Conservation (phyloP, 2,113 vertebrate species). For the Sapajus apella region DNA sequence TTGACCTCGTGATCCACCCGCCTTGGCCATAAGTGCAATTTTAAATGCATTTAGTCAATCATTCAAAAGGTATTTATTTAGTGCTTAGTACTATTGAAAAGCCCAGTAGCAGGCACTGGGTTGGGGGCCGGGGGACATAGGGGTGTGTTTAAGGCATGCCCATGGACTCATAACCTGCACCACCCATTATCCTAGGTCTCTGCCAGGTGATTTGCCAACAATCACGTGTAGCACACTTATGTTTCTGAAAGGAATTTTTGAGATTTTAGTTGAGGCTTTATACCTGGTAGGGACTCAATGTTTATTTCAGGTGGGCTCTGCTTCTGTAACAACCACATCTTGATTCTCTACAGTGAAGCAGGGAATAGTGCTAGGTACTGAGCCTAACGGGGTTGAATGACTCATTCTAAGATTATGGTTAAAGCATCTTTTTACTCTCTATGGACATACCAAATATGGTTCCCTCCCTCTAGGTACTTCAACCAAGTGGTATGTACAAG, state of each 20-base stretch:
- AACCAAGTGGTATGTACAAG: background rate
- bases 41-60: constrained; percentile 18
- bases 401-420: background rate
- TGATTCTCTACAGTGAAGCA: background rate
- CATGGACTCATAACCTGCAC: no score
- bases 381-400: background rate
- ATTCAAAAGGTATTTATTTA: background rate
- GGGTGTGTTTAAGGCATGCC: background rate
- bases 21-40: background rate
- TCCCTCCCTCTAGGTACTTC: background rate
- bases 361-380: background rate
- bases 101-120: no score
- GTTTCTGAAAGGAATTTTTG: background rate
- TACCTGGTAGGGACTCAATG: background rate
- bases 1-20: no score
- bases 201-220: background rate
- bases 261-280: background rate
- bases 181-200: background rate
- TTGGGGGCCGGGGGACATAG: background rate
- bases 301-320: background rate
- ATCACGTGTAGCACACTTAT: background rate
- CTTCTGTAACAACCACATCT: background rate
- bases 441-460: background rate
- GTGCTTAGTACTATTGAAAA: background rate
- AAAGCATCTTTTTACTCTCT: background rate